A percentile compares a stretch with the other conserved stretches of the same genome.
Conservation (phyloP, 2,888 invertebrate genomes). For the Drosophila mettleri region DNA sequence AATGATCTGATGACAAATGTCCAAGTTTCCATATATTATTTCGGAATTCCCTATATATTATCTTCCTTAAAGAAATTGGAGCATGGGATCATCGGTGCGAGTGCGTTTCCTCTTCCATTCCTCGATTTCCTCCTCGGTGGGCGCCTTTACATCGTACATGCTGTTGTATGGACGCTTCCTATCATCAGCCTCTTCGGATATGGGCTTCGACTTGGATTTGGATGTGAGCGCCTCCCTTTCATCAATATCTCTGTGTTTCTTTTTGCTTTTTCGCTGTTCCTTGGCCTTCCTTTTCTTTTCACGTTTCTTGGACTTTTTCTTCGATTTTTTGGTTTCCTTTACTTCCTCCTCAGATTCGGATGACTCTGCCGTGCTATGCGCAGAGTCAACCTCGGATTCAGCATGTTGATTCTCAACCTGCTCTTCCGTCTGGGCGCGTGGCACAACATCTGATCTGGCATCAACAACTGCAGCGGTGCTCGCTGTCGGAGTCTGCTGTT, state of each 20-base stretch:
- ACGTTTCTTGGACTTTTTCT: conserved; percentile 78
- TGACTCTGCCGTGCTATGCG: conserved; percentile 49
- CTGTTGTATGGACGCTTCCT: conserved; percentile 97
- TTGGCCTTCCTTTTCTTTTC: conserved; percentile 82
- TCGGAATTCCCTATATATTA: background rate
- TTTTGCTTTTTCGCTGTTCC: conserved; percentile 81
- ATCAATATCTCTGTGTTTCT: conserved; percentile 61
- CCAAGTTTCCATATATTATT: background rate
- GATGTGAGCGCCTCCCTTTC: conserved; percentile 73
- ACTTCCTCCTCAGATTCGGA: conserved; percentile 53
- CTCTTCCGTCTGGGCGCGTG: conserved; percentile 38
- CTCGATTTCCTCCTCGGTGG: conserved; percentile 96
- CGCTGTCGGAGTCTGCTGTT: conserved; percentile 20
- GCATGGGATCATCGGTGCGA: conserved; percentile 97
- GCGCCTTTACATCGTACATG: conserved; percentile 92
- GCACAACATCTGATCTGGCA: conserved; percentile 29
- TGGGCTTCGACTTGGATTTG: conserved; percentile 39
- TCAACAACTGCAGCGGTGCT: conserved; percentile 13
- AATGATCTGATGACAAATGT: background rate
- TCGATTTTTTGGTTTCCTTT: conserved; percentile 65
- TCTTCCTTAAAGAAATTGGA: conserved; percentile 86
- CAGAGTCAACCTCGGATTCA: conserved; percentile 43
- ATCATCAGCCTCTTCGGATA: conserved; percentile 90
- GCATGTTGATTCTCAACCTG: conserved; percentile 82
- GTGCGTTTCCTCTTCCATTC: conserved; percentile 95